phyloP scores from a whole-genome alignment of 2,888 invertebrate genomes.

The Melanchra persicariae region DNA sequence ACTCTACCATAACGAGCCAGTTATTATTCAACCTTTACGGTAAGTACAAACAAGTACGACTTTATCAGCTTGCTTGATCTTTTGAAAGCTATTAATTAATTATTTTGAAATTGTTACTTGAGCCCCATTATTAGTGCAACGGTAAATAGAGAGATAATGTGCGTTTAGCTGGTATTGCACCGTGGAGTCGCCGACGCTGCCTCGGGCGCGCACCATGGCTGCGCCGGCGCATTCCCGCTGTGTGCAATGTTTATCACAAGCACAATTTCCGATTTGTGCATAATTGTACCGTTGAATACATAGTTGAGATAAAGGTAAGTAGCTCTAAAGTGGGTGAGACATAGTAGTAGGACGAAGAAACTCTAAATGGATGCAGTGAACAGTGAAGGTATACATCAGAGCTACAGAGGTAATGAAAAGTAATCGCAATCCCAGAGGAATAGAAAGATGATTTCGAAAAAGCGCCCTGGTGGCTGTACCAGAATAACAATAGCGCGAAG shows the following conservation, averaged over 20 bases:
- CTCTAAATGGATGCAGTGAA: background rate
- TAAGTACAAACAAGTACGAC: slow-evolving; percentile 71
- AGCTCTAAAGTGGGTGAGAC: slow-evolving; percentile 22
- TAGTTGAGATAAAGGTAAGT: slow-evolving; percentile 17
- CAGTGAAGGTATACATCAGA: background rate
- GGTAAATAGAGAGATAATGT: slow-evolving; percentile 78
- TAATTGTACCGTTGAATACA: slow-evolving; percentile 42
- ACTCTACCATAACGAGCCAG: slow-evolving; percentile 48
- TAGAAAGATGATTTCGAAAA: background rate
- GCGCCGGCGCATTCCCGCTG: slow-evolving; percentile 56
- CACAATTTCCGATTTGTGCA: slow-evolving; percentile 48
- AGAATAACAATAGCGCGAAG: background rate
- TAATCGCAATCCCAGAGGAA: background rate
- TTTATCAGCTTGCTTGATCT: slow-evolving; percentile 74
- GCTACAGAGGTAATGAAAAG: background rate
- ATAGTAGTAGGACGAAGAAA: background rate
- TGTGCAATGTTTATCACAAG: slow-evolving; percentile 60
- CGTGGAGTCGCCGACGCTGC: slow-evolving; percentile 43
- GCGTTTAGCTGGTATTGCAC: slow-evolving; percentile 74
- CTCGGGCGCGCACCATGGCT: slow-evolving; percentile 41
- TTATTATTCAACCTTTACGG: slow-evolving; percentile 58
- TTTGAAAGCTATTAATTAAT: slow-evolving; percentile 79
- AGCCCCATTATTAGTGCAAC: slow-evolving; percentile 81
- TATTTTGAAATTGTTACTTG: slow-evolving; percentile 80
- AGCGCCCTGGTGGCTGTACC: background rate